Base-by-base conservation (phyloP, 2,888 invertebrate species). In the Hanleya hanleyi region DNA sequence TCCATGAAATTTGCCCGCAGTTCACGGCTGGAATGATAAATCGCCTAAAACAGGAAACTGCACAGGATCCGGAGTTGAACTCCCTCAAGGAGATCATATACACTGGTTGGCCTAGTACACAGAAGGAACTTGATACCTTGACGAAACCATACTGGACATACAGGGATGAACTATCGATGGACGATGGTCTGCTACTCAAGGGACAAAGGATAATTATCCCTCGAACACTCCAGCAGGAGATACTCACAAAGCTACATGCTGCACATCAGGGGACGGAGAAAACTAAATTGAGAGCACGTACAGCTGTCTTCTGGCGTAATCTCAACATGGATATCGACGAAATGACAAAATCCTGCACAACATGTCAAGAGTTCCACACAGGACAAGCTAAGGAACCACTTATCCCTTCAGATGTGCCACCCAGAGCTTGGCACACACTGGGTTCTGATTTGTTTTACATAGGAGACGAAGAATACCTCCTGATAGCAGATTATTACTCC, bases 241-340 rank as follows among this genome's bases (percentile, higher is more conserved):
- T 74, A 7, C 49, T 77, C 7, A 1, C 57, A 12, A 70, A 78
- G 37, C 49, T 72, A 18, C 76, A 78, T 29, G 29, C 37, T 18
- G 57, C 65, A 29, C 71, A 75, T 35, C 51, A 71, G 57, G 71
- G 69, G 1, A 68, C 49, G 22, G 72, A 72, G 38, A 76, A 74
- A 57, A 69, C 74, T 29, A 65, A 64, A 12, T 50, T 69, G 22
- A 47, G 67, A 15, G 76, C 76, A 12, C 22, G 64, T 41, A 64
- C 68, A 50, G 61, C 22, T 26, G 69, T 77, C 7, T 76, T 37
- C 35, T 76, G 77, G 76, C 61, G 67, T 29, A 66, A 71, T 12
- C 74, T 77, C 29, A 77, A 76, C 67, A 51, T 61, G 41, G 71
- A 71, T 62, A 77, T 77, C 22, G 69, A 57, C n/a, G 33, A 66